A percentile compares a stretch with the other conserved stretches of the same genome.
These are phyloP conservation scores for Anisognathus igniventris DNA, from an alignment of 2,797 vertebrate species.

Conservation along the genomic window DNA sequence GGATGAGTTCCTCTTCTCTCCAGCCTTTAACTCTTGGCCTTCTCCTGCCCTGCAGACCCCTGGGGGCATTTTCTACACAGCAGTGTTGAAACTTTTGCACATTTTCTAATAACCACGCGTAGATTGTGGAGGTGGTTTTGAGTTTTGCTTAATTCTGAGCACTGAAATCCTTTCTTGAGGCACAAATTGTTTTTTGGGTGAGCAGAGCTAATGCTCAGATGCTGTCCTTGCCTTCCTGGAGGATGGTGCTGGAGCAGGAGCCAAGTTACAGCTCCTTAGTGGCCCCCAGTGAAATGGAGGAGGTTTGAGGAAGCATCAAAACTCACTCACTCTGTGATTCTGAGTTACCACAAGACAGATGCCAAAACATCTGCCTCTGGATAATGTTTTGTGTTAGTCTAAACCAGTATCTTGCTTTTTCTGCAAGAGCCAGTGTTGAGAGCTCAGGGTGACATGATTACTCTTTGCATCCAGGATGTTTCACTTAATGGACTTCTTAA, in stretches of 20 bases:
- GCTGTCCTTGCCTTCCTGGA: not conserved
- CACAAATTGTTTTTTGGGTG: fast-evolving
- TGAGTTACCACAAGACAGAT: not conserved
- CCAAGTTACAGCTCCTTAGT: not conserved
- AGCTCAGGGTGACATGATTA: not conserved
- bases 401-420: not conserved
- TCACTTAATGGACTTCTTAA: not conserved
- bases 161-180: not conserved
- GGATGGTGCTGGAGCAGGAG: not conserved
- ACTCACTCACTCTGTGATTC: not conserved
- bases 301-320: not conserved
- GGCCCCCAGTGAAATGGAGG: not conserved
- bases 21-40: not conserved
- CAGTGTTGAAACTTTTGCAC: fast-evolving
- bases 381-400: not conserved
- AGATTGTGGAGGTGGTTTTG: not conserved
- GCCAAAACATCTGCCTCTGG: not conserved
- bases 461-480: not conserved
- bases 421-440: not conserved
- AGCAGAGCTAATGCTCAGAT: fast-evolving
- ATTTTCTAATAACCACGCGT: fast-evolving
- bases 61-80: fast-evolving
- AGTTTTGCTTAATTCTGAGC: not conserved
- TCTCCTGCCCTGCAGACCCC: not conserved
- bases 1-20: not conserved